Conservation (phyloP, 1,140 invertebrate genomes). For the Anastatus disparis region DNA sequence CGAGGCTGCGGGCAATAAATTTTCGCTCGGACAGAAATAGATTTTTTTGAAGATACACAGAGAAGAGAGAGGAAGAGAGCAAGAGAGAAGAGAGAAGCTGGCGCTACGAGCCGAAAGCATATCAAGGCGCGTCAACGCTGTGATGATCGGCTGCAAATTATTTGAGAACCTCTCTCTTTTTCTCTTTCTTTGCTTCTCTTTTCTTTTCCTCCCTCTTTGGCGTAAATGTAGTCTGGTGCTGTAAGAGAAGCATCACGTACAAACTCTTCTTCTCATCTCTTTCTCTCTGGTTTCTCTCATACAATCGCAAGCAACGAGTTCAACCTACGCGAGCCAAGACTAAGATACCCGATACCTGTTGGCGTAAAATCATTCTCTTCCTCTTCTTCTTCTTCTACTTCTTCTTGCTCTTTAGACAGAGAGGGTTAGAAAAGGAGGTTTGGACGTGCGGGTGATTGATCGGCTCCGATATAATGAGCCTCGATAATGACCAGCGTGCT, state of each 20-base stretch:
- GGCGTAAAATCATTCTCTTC: neutral
- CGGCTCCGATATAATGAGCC: constrained; percentile 32
- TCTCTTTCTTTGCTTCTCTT: no score
- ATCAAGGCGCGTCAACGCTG: constrained; percentile 22
- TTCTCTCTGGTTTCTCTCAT: neutral
- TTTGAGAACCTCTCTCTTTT: constrained; percentile 23
- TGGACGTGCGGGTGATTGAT: constrained; percentile 25
- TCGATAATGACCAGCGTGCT: constrained; percentile 25
- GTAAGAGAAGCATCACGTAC: neutral
- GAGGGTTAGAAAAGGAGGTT: constrained; percentile 18
- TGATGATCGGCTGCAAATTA: constrained; percentile 36
- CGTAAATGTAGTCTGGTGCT: constrained; percentile 1
- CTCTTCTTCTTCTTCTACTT: constrained; percentile 17
- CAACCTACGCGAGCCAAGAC: constrained; percentile 6
- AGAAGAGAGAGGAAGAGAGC: neutral
- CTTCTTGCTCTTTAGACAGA: neutral
- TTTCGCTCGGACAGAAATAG: constrained; percentile 17
- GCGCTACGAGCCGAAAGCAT: constrained; percentile 17
- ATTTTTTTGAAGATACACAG: constrained; percentile 19
- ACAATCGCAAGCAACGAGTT: constrained; percentile 1
- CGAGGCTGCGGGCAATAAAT: constrained; percentile 24
- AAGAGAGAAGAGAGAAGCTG: neutral
- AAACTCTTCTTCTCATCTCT: constrained; percentile 2
- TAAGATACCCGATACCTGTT: constrained; percentile 26
- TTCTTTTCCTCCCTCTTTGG: constrained; percentile 6